A percentile compares a stretch with the other conserved stretches of the same genome.
Conservation (phyloP, 2,797 vertebrate species). For the Galagoides demidoff region DNA sequence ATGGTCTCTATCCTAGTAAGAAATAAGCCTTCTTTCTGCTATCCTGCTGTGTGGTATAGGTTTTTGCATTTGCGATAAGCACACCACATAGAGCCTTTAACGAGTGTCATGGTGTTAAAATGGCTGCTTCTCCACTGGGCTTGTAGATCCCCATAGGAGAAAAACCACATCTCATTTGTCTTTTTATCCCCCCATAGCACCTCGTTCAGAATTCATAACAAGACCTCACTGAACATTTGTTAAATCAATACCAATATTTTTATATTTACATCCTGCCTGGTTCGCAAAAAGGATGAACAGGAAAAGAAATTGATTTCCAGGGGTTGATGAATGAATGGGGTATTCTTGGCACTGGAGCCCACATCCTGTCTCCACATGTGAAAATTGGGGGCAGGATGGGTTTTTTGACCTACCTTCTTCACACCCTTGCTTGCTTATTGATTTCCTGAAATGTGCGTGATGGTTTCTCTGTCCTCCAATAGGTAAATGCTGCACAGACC, state of each 20-base stretch:
- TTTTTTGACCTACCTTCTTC: background rate
- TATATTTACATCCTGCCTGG: constrained; percentile 40
- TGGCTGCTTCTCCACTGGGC: background rate
- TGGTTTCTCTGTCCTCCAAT: background rate
- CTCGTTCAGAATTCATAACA: background rate
- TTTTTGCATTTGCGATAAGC: background rate
- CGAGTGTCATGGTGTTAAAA: background rate
- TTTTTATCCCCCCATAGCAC: background rate
- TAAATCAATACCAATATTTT: constrained; percentile 57
- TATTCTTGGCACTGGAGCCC: background rate
- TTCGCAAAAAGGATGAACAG: constrained; percentile 31
- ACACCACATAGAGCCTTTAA: accelerated
- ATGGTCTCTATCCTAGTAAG: background rate
- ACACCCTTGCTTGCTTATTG: background rate
- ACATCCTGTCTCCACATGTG: background rate
- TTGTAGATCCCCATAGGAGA: background rate
- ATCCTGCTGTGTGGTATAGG: accelerated
- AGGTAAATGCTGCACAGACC: background rate
- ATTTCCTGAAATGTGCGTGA: background rate
- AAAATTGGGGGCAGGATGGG: background rate
- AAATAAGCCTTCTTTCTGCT: background rate
- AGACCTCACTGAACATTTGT: background rate
- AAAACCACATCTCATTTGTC: background rate
- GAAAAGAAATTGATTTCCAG: constrained; percentile 58
- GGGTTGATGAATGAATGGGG: background rate